These are phyloP conservation scores for Phrynocephalus vlangalii DNA, from an alignment of 2,797 vertebrate genomes.

Conservation along the genomic window DNA sequence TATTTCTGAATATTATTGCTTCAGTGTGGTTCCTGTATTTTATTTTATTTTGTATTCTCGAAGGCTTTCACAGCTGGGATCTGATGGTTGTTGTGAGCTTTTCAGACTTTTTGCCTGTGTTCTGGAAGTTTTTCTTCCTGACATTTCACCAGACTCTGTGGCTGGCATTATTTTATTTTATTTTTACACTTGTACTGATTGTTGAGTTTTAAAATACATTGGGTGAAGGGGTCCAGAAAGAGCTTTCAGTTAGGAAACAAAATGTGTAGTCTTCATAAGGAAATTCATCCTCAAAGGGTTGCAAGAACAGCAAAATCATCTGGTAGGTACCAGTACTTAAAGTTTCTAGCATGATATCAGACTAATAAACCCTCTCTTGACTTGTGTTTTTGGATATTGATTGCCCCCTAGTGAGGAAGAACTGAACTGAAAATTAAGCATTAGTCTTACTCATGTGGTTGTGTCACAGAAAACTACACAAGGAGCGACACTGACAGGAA, in stretches of 20 bases:
- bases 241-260: neutral
- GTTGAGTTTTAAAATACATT: neutral
- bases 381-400: neutral
- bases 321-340: neutral
- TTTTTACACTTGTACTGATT: neutral
- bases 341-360: neutral
- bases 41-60: too few species aligned
- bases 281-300: neutral
- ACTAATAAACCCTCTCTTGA: neutral
- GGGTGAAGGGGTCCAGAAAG: neutral
- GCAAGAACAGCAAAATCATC: conserved; percentile 6
- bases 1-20: too few species aligned
- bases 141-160: too few species aligned
- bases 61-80: too few species aligned
- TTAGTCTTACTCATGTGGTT: neutral
- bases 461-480: neutral
- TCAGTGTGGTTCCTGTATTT: too few species aligned
- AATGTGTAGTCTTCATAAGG: conserved; percentile 1
- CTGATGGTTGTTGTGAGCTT: too few species aligned
- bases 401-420: conserved; percentile 59
- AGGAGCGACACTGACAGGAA: neutral
- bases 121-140: too few species aligned
- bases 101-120: too few species aligned
- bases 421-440: neutral
- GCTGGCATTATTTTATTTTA: too few species aligned